These are phyloP conservation scores for Ceratosolen solmsi DNA, from an alignment of 1,140 invertebrate genomes.

Conservation along the genomic window DNA sequence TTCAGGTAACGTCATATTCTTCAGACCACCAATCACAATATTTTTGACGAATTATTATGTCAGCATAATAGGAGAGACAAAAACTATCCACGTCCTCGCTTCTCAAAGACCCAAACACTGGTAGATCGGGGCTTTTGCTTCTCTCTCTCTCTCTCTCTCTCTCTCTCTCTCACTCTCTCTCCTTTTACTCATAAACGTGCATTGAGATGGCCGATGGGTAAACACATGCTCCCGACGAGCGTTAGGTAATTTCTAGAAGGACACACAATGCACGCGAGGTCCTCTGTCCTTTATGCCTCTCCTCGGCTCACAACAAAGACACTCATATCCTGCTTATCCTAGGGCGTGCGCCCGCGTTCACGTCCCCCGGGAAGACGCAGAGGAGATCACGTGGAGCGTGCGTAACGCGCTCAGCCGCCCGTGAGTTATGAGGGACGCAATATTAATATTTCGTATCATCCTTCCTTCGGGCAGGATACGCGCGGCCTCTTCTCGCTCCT, in stretches of 20 bases:
- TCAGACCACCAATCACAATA: slow-evolving; percentile 71
- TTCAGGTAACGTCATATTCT: slow-evolving; percentile 69
- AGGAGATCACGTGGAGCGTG: slow-evolving; percentile 64
- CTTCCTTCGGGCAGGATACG: slow-evolving; percentile 62
- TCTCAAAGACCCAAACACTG: not conserved
- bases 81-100: slow-evolving; percentile 6
- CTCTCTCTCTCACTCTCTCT: not conserved
- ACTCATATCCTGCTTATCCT: slow-evolving; percentile 69
- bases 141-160: not conserved
- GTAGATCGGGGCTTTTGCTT: not conserved
- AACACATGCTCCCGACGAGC: slow-evolving; percentile 57
- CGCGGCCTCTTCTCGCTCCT: slow-evolving; percentile 42
- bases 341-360: slow-evolving; percentile 42
- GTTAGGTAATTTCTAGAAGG: slow-evolving; percentile 61
- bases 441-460: slow-evolving; percentile 76
- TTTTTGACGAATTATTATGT: slow-evolving; percentile 73
- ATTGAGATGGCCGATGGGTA: slow-evolving; percentile 61
- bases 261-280: slow-evolving; percentile 65
- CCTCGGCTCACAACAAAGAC: slow-evolving; percentile 65
- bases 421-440: slow-evolving; percentile 74
- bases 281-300: slow-evolving; percentile 48
- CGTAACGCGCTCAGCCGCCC: slow-evolving; percentile 71
- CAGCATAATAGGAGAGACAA: slow-evolving; percentile 63
- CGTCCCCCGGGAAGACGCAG: slow-evolving; percentile 65
- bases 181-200: slow-evolving; percentile 58